Evolutionary conservation across 1,140 invertebrate genomes (phyloP).

Genomic region (Myzus persicae): DNA sequence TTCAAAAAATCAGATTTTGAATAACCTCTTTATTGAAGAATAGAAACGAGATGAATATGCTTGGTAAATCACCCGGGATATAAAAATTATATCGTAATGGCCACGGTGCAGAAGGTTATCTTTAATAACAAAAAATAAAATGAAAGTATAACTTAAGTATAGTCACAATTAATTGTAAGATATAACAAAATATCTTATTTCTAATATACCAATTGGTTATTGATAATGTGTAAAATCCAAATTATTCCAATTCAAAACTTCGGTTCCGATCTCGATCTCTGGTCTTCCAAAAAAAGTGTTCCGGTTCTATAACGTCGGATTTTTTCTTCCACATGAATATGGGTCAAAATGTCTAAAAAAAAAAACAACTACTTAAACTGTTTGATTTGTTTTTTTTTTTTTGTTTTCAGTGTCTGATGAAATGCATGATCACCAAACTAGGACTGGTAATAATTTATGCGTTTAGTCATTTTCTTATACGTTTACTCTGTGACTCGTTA

Average conservation of each 20-base stretch:
- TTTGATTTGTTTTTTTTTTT: background rate
- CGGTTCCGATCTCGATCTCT: background rate
- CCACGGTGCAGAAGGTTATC: too few species aligned
- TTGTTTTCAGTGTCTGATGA: constrained; percentile 54
- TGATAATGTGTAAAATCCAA: background rate
- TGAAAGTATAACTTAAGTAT: too few species aligned
- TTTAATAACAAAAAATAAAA: too few species aligned
- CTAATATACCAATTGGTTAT: too few species aligned
- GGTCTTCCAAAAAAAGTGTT: background rate
- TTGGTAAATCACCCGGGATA: too few species aligned
- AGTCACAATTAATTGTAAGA: background rate
- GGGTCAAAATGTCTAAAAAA: background rate
- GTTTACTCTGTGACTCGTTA: background rate
- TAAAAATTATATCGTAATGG: too few species aligned
- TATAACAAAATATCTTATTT: background rate
- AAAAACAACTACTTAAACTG: background rate
- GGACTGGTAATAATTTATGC: constrained; percentile 38
- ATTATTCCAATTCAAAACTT: background rate
- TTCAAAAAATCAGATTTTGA: too few species aligned
- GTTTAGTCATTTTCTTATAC: background rate
- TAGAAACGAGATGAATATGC: too few species aligned
- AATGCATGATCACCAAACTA: constrained; percentile 53
- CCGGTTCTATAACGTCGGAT: background rate
- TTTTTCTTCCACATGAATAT: background rate
- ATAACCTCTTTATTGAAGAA: too few species aligned